Percentiles rank a stretch among this genome's conserved stretches.
phyloP scores from a whole-genome alignment of 2,888 invertebrate genomes.

The Folsomia candida region DNA sequence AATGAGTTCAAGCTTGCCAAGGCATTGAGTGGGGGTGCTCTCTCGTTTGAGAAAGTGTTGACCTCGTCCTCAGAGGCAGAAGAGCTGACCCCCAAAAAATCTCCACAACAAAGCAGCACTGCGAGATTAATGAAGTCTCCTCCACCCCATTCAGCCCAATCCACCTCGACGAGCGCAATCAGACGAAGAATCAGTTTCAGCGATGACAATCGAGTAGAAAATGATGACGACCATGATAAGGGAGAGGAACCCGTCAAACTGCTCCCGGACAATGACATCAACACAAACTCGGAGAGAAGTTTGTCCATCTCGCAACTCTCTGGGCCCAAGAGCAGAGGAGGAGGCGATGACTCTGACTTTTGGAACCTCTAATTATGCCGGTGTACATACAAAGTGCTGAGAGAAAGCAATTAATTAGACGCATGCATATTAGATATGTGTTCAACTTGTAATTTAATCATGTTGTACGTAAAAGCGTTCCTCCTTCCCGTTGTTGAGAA shows the following conservation, averaged over 20 bases:
- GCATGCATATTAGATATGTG: no score
- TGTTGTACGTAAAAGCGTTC: no score
- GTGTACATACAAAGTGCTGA: no score
- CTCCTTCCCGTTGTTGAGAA: no score
- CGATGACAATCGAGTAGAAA: not conserved
- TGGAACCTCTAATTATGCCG: constrained; percentile 30
- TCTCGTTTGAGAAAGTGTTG: not conserved
- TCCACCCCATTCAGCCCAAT: no score
- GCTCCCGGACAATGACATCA: not conserved
- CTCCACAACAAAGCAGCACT: not conserved
- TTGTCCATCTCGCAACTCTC: no score
- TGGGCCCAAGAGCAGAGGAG: no score
- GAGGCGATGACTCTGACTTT: constrained; percentile 20
- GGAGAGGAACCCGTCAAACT: not conserved
- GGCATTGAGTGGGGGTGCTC: not conserved
- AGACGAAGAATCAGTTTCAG: not conserved
- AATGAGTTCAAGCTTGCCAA: not conserved
- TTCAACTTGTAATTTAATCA: no score
- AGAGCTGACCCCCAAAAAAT: no score
- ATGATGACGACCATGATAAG: not conserved
- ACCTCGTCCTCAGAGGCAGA: not conserved
- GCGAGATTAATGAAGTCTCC: no score
- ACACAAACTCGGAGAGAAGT: not conserved
- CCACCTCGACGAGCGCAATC: no score
- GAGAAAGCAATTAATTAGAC: no score